Base-by-base conservation (phyloP, 2,113 vertebrate genomes). In the Brienomyrus brachyistius region DNA sequence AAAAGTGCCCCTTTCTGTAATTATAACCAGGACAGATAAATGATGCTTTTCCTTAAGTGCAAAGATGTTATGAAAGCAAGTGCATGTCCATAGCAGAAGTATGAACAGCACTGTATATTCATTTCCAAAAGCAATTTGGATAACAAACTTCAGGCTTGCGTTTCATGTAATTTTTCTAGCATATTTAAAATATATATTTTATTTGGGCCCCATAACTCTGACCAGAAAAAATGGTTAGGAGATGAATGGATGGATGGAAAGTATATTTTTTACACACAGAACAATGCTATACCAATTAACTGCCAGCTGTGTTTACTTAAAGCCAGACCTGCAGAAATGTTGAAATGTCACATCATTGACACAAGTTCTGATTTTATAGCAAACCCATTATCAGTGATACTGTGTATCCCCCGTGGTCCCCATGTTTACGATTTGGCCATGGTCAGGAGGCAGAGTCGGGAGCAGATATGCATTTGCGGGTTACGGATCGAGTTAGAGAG, bases 401-500 rank as follows among this genome's bases (percentile, higher is more conserved):
- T 87, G 85, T 8, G 17, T 21, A 31, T 84, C 17, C 43, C 21
- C 23, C 1, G n/a, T 54, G n/a, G 7, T 56, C 23, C n/a, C 9
- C 27, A 23, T 35, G 85, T 35, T 19, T 87, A 17, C 2, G 27
- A 35, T 35, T 8, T 21, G 51, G 27, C 50, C 31, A 5, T 40
- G 48, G 31, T 27, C 27, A 21, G 85, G 10, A 86, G 1, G 27
- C 40, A 43, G 11, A 17, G 50, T 27, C 15, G 50, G 40, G 59
- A 54, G 43, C 52, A 6, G 31, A 43, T 87, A 59, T 77, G 56
- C 87, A 45, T 89, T 59, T 87, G 2, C 88, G 45, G 85, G 74
- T 91, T 74, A 82, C 66, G 70, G 43, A 23, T 47, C 10, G 86
- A 88, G 56, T 88, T 11, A n/a, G 86, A 56, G 27, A 45, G 70